Evolutionary conservation across 2,113 vertebrate species (phyloP).

Genomic region (Bagarius yarrelli): DNA sequence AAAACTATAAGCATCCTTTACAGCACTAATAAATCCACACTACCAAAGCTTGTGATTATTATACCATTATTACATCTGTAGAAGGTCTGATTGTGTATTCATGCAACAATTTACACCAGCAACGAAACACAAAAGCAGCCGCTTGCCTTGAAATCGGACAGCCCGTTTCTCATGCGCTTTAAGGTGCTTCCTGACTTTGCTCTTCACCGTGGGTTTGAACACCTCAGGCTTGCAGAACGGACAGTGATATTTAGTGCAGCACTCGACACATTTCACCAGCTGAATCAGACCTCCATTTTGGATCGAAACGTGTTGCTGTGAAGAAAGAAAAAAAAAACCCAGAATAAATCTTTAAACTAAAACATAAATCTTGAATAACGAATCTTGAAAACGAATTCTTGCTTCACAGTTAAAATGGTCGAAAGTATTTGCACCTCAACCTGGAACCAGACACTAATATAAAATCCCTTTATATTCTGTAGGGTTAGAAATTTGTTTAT

Average conservation of each 20-base stretch:
- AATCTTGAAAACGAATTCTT: too few relatives aligned
- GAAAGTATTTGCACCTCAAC: too few relatives aligned
- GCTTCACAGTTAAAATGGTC: too few relatives aligned
- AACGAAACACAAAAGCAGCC: background rate
- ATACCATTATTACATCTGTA: background rate
- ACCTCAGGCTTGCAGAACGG: constrained; percentile 10
- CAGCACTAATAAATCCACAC: too few relatives aligned
- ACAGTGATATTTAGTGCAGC: constrained; percentile 25
- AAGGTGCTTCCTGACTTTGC: constrained; percentile 11
- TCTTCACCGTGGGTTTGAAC: background rate
- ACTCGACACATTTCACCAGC: background rate
- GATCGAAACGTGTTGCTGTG: constrained; percentile 1
- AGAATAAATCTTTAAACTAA: background rate
- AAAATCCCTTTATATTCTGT: too few relatives aligned
- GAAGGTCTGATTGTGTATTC: background rate
- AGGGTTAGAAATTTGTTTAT: too few relatives aligned
- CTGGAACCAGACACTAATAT: too few relatives aligned
- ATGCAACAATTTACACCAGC: background rate
- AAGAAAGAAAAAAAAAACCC: background rate
- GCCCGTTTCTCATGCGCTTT: constrained; percentile 14
- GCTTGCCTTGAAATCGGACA: background rate
- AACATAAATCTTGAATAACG: background rate
- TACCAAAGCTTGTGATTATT: background rate
- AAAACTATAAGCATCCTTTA: too few relatives aligned
- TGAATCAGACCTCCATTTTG: background rate